Conservation (phyloP, 1,140 invertebrate genomes). For the Drosophila equinoxialis region DNA sequence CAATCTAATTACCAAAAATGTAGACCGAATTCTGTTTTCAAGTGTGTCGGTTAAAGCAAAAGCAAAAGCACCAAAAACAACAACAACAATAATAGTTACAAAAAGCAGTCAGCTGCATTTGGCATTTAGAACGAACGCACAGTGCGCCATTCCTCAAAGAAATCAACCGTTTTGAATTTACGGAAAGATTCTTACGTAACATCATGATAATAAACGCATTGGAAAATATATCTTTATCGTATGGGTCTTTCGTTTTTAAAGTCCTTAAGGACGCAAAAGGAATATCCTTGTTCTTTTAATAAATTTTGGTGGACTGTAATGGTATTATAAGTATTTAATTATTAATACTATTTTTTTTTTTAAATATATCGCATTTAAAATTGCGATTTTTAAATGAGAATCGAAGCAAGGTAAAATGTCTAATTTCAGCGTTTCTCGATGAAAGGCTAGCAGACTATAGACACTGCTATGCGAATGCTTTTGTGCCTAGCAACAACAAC, state of each 20-base stretch:
- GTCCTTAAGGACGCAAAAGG: too few species aligned
- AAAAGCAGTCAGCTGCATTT: constrained; percentile 2
- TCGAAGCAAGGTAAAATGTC: background rate
- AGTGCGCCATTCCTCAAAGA: background rate
- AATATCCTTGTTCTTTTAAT: too few species aligned
- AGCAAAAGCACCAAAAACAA: background rate
- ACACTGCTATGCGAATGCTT: constrained; percentile 6
- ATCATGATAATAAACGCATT: too few species aligned
- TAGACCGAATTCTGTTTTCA: constrained; percentile 17
- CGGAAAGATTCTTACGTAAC: too few species aligned
- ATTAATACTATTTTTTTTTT: too few species aligned
- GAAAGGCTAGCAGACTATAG: background rate
- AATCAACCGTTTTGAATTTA: too few species aligned
- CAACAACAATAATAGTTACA: background rate
- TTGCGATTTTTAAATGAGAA: too few species aligned
- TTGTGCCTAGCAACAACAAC: background rate
- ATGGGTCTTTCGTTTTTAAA: too few species aligned
- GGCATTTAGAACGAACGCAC: constrained; percentile 6
- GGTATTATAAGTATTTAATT: too few species aligned
- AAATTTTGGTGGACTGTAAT: too few species aligned
- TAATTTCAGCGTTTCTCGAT: background rate
- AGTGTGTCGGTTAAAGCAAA: background rate
- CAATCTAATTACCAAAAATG: constrained; percentile 38
- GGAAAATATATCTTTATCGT: too few species aligned
- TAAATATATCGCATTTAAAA: too few species aligned